Evolutionary conservation across 2,113 vertebrate species (phyloP).

Genomic region (Lepus europaeus): DNA sequence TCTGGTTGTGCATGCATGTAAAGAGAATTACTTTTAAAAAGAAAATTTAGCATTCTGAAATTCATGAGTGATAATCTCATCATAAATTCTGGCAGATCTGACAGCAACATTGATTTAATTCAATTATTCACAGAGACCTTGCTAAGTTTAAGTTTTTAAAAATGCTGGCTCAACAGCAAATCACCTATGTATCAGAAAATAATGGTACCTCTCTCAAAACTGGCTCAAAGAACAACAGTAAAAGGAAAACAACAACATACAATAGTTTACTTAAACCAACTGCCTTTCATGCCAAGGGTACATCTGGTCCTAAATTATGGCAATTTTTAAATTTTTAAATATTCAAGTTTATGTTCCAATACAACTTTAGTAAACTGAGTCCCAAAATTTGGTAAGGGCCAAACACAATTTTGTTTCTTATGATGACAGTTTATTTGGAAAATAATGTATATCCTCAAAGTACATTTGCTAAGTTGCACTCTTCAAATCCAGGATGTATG

Average conservation of each 20-base stretch:
- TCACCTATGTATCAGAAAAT: slow-evolving; percentile 36
- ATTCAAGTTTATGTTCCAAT: neutral
- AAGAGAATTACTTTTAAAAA: slow-evolving; percentile 46
- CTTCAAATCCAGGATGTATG: slow-evolving; percentile 56
- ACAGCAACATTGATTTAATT: slow-evolving; percentile 44
- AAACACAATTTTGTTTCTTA: slow-evolving; percentile 27
- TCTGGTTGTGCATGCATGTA: slow-evolving; percentile 8
- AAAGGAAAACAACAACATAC: slow-evolving; percentile 1
- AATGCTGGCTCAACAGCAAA: slow-evolving; percentile 35
- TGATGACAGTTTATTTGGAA: slow-evolving; percentile 53
- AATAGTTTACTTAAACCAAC: slow-evolving; percentile 18
- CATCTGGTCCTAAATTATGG: neutral
- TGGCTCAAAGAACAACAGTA: slow-evolving; percentile 50
- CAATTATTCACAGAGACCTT: slow-evolving; percentile 6
- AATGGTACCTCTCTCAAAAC: slow-evolving; percentile 57
- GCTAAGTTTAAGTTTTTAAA: neutral
- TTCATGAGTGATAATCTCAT: slow-evolving; percentile 46
- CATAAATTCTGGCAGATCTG: slow-evolving; percentile 48
- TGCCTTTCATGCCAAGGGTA: neutral
- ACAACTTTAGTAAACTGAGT: slow-evolving; percentile 39
- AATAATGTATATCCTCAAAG: slow-evolving; percentile 17
- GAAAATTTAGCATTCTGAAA: slow-evolving; percentile 53
- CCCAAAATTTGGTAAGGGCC: slow-evolving; percentile 11
- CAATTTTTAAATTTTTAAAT: neutral
- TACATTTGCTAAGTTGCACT: slow-evolving; percentile 23